Percentiles rank a stretch among this genome's conserved stretches.
phyloP scores from a whole-genome alignment of 2,888 invertebrate genomes.

The Ypsolopha scabrella region DNA sequence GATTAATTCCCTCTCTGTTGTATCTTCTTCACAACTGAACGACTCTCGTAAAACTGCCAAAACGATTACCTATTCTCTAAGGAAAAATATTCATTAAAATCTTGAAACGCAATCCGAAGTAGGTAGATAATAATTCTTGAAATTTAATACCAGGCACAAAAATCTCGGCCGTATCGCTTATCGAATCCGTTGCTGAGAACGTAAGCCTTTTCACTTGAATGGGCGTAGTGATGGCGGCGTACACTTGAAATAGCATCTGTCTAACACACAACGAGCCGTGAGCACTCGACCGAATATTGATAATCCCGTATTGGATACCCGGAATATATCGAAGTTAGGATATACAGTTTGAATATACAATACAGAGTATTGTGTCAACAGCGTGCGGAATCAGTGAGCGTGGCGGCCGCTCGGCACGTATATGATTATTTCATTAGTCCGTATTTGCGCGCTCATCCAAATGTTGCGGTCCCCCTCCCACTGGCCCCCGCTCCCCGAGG shows the following conservation, averaged over 20 bases:
- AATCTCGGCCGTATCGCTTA: conserved; percentile 13
- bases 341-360: background rate
- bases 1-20: conserved; percentile 33
- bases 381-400: conserved; percentile 40
- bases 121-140: background rate
- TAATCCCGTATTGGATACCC: conserved; percentile 32
- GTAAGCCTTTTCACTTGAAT: conserved; percentile 34
- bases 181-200: conserved; percentile 10
- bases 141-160: background rate
- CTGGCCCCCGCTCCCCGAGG: conserved; percentile 23
- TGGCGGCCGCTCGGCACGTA: conserved; percentile 56
- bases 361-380: conserved; percentile 29
- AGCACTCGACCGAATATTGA: conserved; percentile 43
- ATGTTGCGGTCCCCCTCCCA: conserved; percentile 33
- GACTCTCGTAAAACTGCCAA: background rate
- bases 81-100: no score
- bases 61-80: background rate
- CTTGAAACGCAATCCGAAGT: background rate
- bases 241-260: conserved; percentile 40
- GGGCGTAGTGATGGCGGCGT: conserved; percentile 25
- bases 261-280: conserved; percentile 32
- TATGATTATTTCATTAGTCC: conserved; percentile 70
- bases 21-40: background rate
- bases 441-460: conserved; percentile 65
- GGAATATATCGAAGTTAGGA: conserved; percentile 9